A percentile compares a stretch with the other conserved stretches of the same genome.
These are phyloP conservation scores for Pachypsylla venusta DNA, from an alignment of 1,140 invertebrate genomes.

Conservation along the genomic window DNA sequence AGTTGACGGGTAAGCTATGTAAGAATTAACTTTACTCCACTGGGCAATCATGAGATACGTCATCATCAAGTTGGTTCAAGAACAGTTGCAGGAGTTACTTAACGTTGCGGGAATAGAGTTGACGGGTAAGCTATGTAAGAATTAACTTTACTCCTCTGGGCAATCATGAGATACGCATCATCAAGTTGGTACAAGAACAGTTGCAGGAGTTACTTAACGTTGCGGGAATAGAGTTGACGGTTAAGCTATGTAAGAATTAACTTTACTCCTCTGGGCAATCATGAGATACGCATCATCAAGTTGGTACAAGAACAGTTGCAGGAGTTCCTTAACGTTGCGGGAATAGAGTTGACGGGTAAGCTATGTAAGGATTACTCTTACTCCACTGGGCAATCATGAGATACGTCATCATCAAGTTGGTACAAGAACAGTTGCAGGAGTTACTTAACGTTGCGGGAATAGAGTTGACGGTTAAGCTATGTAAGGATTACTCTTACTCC, in stretches of 20 bases:
- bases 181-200: constrained; percentile 66
- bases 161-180: constrained; percentile 76
- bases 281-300: background rate
- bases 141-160: no score
- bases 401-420: constrained; percentile 68
- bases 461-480: constrained; percentile 64
- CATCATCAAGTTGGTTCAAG: constrained; percentile 64
- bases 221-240: constrained; percentile 79
- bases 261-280: background rate
- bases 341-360: constrained; percentile 78
- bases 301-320: constrained; percentile 56
- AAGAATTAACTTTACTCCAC: background rate
- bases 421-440: constrained; percentile 59
- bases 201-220: constrained; percentile 62
- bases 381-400: constrained; percentile 89
- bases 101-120: constrained; percentile 78
- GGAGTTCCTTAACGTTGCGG: constrained; percentile 63
- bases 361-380: no score
- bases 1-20: constrained; percentile 73
- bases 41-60: constrained; percentile 88
- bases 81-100: constrained; percentile 62
- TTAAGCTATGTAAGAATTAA: constrained; percentile 33
- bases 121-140: constrained; percentile 72
- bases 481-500: no score
- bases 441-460: constrained; percentile 75